Conservation (phyloP, 2,888 invertebrate species). For the Hypselothyrea guttata region DNA sequence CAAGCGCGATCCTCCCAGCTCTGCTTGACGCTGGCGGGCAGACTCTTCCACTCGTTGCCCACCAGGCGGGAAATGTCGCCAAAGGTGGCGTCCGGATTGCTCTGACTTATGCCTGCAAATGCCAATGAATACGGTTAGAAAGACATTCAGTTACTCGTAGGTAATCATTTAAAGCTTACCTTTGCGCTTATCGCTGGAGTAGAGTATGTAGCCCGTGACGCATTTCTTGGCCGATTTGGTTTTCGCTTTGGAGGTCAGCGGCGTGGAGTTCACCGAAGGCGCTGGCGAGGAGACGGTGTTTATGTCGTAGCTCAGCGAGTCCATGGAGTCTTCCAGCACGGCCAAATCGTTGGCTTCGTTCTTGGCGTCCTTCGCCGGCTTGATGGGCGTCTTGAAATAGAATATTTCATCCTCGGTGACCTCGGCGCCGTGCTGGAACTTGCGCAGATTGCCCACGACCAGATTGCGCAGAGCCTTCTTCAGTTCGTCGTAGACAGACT, state of each 20-base stretch:
- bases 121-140: neutral
- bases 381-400: slow-evolving; percentile 88
- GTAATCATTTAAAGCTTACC: slow-evolving; percentile 66
- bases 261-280: slow-evolving; percentile 82
- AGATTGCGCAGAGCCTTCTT: slow-evolving; percentile 89
- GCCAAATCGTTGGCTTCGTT: slow-evolving; percentile 74
- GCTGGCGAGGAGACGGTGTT: slow-evolving; percentile 85
- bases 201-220: slow-evolving; percentile 98
- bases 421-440: slow-evolving; percentile 90
- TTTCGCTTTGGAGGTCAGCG: slow-evolving; percentile 81
- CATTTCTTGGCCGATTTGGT: slow-evolving; percentile 91
- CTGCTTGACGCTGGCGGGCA: slow-evolving; percentile 93
- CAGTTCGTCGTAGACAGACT: slow-evolving; percentile 94
- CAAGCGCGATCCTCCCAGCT: slow-evolving; percentile 97
- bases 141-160: no score
- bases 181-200: slow-evolving; percentile 97
- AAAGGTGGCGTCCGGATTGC: slow-evolving; percentile 96
- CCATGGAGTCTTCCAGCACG: slow-evolving; percentile 90
- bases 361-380: slow-evolving; percentile 83
- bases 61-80: slow-evolving; percentile 91
- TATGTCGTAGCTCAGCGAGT: slow-evolving; percentile 92
- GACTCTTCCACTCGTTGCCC: slow-evolving; percentile 95
- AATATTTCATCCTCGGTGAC: slow-evolving; percentile 97
- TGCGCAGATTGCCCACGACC: slow-evolving; percentile 87
- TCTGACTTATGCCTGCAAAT: slow-evolving; percentile 88